Evolutionary conservation across 53 echinoderm and acorn worm species (phyloP).

Genomic region (Echinometra lucunter): DNA sequence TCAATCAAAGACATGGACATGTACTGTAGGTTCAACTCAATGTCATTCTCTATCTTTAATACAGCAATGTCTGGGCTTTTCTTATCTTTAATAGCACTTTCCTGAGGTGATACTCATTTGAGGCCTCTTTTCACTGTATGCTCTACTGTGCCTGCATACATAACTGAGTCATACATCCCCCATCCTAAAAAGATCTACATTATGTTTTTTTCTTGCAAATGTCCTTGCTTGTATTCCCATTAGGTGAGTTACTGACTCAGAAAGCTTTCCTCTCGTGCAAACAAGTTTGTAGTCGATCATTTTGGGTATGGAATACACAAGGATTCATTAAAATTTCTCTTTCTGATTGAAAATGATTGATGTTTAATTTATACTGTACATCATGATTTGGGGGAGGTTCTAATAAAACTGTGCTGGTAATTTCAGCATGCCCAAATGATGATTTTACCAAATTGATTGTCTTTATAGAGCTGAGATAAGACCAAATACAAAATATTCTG

Average conservation of each 20-base stretch:
- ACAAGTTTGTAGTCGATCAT: background rate
- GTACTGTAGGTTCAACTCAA: background rate
- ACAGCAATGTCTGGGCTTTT: background rate
- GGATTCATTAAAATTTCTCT: background rate
- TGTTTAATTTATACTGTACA: too few relatives aligned
- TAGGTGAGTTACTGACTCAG: background rate
- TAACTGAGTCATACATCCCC: background rate
- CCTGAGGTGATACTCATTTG: background rate
- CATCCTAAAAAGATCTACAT: constrained; percentile 3
- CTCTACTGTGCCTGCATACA: background rate
- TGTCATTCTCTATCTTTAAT: background rate
- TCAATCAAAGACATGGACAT: too few relatives aligned
- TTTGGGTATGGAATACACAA: background rate
- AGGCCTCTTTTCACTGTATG: background rate
- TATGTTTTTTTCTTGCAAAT: background rate
- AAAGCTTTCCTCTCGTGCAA: background rate
- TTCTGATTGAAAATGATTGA: too few relatives aligned
- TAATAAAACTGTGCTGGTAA: too few relatives aligned
- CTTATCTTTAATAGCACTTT: background rate
- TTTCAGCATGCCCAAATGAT: too few relatives aligned
- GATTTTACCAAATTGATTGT: too few relatives aligned
- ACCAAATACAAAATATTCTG: too few relatives aligned
- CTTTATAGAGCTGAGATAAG: too few relatives aligned
- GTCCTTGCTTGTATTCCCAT: background rate
- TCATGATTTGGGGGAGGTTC: too few relatives aligned